phyloP scores from a whole-genome alignment of 2,888 invertebrate genomes.

The Latrodectus elegans region DNA sequence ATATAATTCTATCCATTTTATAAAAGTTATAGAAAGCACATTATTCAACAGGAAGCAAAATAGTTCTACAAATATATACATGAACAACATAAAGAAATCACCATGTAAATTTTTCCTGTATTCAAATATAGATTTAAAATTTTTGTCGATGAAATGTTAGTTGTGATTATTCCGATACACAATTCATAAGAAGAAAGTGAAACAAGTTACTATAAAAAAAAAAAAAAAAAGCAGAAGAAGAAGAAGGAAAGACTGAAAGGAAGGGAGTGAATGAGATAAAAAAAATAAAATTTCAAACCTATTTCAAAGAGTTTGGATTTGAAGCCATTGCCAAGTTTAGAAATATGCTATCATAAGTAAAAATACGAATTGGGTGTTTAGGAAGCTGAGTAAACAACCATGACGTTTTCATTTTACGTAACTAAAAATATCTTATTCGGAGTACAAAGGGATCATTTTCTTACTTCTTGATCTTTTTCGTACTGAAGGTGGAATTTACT shows the following conservation, averaged over 20 bases:
- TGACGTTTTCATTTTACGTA: constrained; percentile 14
- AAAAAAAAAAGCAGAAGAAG: background rate
- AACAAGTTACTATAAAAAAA: too few species aligned
- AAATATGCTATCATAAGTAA: background rate
- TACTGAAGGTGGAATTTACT: constrained; percentile 87
- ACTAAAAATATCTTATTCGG: constrained; percentile 22
- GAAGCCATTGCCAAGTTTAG: background rate
- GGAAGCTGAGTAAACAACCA: constrained; percentile 22
- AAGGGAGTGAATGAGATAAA: background rate
- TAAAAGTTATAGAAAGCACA: too few species aligned
- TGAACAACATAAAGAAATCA: too few species aligned
- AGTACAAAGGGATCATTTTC: constrained; percentile 8
- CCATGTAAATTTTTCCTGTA: too few species aligned
- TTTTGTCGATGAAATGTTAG: too few species aligned
- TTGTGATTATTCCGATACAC: too few species aligned
- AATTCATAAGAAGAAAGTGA: too few species aligned
- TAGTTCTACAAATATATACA: too few species aligned
- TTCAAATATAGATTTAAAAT: too few species aligned
- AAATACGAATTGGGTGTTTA: constrained; percentile 11
- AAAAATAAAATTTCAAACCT: background rate
- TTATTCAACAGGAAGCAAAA: too few species aligned
- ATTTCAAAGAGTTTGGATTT: background rate
- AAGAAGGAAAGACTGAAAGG: background rate
- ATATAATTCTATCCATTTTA: too few species aligned
- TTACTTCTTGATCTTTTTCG: constrained; percentile 89